These are phyloP conservation scores for Argyresthia albistria DNA, from an alignment of 2,888 invertebrate species.

Conservation along the genomic window DNA sequence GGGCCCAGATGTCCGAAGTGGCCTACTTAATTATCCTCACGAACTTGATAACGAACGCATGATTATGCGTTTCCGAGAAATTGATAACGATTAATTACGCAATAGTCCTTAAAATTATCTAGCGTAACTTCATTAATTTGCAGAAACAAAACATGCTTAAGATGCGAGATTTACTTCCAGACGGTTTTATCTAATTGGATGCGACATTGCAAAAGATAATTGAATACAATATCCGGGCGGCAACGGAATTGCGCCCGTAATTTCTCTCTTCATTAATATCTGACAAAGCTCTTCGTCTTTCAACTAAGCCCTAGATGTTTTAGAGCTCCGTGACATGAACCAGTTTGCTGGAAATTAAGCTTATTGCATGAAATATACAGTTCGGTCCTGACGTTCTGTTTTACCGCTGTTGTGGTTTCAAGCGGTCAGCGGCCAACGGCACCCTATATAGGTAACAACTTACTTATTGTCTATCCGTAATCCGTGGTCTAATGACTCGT, in stretches of 20 bases:
- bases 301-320: constrained; percentile 26
- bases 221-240: constrained; percentile 23
- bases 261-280: constrained; percentile 47
- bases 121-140: too few relatives aligned
- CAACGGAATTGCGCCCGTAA: constrained; percentile 28
- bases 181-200: constrained; percentile 2
- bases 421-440: too few relatives aligned
- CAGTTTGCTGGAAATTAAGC: constrained; percentile 22
- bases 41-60: too few relatives aligned
- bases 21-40: background rate
- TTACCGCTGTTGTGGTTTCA: background rate
- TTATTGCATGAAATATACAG: constrained; percentile 13
- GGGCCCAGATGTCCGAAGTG: background rate
- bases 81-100: too few relatives aligned
- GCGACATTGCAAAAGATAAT: constrained; percentile 1
- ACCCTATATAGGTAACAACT: too few relatives aligned
- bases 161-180: background rate
- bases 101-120: too few relatives aligned
- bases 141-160: too few relatives aligned
- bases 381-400: background rate
- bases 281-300: constrained; percentile 35
- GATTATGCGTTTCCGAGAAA: too few relatives aligned
- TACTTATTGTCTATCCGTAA: too few relatives aligned
- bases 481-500: too few relatives aligned
- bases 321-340: constrained; percentile 3